Conservation (phyloP, 2,888 invertebrate genomes). For the Pseudoips prasinana region DNA sequence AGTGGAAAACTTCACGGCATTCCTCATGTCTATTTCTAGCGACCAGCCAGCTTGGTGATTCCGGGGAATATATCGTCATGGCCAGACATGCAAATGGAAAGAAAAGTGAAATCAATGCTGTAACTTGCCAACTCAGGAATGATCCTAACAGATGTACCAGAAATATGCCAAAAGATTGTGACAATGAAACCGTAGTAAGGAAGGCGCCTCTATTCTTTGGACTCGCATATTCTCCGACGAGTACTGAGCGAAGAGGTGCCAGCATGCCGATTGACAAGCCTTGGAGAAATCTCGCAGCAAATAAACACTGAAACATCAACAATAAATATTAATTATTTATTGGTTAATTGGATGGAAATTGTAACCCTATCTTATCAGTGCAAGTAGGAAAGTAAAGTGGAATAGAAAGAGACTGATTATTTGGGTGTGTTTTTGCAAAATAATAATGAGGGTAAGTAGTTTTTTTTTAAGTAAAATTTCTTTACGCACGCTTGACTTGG, state of each 20-base stretch:
- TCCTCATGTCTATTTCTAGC: conserved; percentile 73
- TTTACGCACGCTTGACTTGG: too few relatives aligned
- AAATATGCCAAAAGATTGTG: conserved; percentile 81
- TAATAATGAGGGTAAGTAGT: too few relatives aligned
- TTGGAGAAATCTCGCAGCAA: conserved; percentile 37
- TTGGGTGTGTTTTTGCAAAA: too few relatives aligned
- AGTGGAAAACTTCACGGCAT: conserved; percentile 77
- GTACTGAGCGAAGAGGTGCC: conserved; percentile 65
- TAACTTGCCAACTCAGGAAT: conserved; percentile 75
- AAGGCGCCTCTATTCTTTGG: conserved; percentile 83
- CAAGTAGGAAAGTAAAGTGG: too few relatives aligned
- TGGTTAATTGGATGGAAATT: too few relatives aligned
- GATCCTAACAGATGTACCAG: conserved; percentile 83
- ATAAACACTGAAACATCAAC: conserved; percentile 22
- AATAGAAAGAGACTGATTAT: too few relatives aligned
- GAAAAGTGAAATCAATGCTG: conserved; percentile 68
- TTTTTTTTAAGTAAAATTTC: too few relatives aligned
- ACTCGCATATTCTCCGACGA: conserved; percentile 77
- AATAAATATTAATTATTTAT: too few relatives aligned
- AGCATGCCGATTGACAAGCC: conserved; percentile 75
- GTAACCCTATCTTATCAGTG: too few relatives aligned
- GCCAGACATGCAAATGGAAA: conserved; percentile 67
- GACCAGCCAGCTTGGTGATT: conserved; percentile 85
- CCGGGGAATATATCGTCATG: conserved; percentile 67
- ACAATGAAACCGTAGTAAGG: conserved; percentile 78